These are phyloP conservation scores for Lathronympha strigana DNA, from an alignment of 2,888 invertebrate species.

Conservation along the genomic window DNA sequence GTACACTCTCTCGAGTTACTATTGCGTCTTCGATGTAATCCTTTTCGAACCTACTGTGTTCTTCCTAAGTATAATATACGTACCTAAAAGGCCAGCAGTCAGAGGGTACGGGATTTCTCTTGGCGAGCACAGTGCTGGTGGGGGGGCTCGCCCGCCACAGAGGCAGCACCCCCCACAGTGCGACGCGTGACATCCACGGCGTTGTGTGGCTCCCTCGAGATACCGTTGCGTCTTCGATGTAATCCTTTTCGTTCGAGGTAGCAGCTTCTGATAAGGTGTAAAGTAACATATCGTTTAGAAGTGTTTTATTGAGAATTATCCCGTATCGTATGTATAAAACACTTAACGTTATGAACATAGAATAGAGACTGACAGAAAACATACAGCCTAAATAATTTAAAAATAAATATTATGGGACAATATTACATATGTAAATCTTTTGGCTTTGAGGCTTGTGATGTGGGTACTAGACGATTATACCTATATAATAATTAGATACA, in stretches of 20 bases:
- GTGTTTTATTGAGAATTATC: not conserved
- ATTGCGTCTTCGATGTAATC: no score
- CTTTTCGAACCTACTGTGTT: no score
- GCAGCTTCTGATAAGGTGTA: constrained; percentile 34
- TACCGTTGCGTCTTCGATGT: constrained; percentile 58
- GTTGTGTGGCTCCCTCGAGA: constrained; percentile 60
- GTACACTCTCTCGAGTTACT: no score
- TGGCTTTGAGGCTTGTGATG: no score
- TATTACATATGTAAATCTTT: no score
- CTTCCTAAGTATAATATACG: constrained; percentile 7
- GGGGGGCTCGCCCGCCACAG: constrained; percentile 70
- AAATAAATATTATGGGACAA: no score
- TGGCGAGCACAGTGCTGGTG: constrained; percentile 67
- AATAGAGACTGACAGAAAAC: no score
- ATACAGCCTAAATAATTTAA: no score
- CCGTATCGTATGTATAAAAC: no score
- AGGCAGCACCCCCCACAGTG: constrained; percentile 72
- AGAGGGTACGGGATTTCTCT: constrained; percentile 66
- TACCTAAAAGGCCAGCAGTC: constrained; percentile 80
- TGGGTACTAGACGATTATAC: no score
- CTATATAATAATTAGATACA: no score
- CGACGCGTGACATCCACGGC: constrained; percentile 51
- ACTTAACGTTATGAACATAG: no score
- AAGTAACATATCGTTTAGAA: not conserved
- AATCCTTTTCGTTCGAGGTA: constrained; percentile 48